These are phyloP conservation scores for Ophraella communa DNA, from an alignment of 2,888 invertebrate genomes.

Conservation along the genomic window DNA sequence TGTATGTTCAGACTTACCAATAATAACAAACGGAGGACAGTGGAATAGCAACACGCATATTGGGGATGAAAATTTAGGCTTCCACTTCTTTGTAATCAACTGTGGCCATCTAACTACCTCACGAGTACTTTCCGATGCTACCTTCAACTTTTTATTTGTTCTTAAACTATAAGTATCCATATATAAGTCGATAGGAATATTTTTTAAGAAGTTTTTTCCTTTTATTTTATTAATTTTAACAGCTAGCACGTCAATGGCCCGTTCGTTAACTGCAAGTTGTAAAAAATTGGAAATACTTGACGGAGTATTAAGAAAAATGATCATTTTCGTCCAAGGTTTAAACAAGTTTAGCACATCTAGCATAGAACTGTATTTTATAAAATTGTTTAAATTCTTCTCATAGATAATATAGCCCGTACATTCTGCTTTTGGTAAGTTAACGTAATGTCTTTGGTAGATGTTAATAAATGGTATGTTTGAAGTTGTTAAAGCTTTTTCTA, in stretches of 20 bases:
- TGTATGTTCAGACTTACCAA: background rate
- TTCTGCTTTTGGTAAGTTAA: background rate
- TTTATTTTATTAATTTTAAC: background rate
- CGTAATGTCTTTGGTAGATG: background rate
- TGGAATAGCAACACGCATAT: constrained; percentile 34
- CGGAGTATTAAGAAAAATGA: background rate
- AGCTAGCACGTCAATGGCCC: background rate
- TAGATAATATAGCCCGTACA: background rate
- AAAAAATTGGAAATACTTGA: background rate
- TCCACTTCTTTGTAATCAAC: background rate
- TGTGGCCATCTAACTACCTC: background rate
- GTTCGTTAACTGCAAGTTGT: background rate
- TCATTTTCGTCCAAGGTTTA: constrained; percentile 8
- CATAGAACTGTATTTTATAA: background rate
- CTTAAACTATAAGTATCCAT: background rate
- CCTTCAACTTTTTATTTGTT: background rate
- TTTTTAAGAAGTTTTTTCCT: background rate
- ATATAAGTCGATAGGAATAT: background rate
- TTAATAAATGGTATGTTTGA: background rate
- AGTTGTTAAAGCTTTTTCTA: constrained; percentile 7
- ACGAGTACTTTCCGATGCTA: background rate
- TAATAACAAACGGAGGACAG: constrained; percentile 40
- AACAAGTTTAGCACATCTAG: background rate
- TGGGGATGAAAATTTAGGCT: background rate
- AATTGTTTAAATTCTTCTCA: background rate